These are phyloP conservation scores for Actenoides lindsayi DNA, from an alignment of 2,113 vertebrate genomes.

Conservation along the genomic window DNA sequence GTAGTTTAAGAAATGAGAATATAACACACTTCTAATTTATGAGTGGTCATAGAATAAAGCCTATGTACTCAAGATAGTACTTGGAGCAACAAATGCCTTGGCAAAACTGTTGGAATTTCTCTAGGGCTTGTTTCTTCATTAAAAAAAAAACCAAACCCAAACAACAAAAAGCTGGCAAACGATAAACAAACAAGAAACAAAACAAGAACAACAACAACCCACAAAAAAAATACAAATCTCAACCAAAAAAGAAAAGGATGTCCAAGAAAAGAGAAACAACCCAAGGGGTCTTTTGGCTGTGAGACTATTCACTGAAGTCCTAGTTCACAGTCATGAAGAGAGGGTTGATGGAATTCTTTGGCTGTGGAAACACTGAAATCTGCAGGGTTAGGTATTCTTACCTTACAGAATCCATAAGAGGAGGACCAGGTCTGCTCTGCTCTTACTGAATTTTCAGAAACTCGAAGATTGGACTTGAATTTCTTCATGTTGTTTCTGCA, in stretches of 20 bases:
- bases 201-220: neutral
- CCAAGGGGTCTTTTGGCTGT: neutral
- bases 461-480: neutral
- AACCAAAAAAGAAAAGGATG: neutral
- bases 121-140: neutral
- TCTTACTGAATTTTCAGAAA: neutral
- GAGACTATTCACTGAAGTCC: neutral
- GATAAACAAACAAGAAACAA: neutral
- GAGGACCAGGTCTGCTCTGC: neutral
- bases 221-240: too few species aligned
- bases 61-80: neutral
- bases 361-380: neutral
- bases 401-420: neutral
- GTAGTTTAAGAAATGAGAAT: neutral
- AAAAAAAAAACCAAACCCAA: neutral
- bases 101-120: neutral
- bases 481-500: neutral
- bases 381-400: neutral
- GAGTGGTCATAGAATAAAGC: neutral
- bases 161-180: neutral
- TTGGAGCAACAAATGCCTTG: neutral
- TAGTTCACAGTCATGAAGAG: fast-evolving
- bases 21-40: neutral
- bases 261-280: neutral
- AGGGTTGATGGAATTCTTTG: neutral